Evolutionary conservation across 2,888 invertebrate genomes (phyloP), one percentile per base, ranked within the genome.

Genomic region (Synergus laeviventris): DNA sequence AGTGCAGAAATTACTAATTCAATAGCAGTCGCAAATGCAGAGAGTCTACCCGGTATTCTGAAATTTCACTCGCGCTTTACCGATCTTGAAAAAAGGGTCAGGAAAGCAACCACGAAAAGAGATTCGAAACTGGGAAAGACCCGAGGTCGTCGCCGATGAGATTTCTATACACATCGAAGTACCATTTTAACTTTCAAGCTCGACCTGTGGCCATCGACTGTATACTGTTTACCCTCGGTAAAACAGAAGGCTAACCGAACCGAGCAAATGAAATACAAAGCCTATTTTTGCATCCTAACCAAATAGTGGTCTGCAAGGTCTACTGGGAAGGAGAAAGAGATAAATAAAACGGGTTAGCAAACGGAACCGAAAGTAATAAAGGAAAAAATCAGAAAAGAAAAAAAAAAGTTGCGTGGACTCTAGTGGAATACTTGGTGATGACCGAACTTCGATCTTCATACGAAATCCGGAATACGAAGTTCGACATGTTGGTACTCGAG

Each of bases 241-340:
- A 86, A 82, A 83, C 79, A 73, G 76, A 80, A 82, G 81, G 79
- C 77, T 70, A 78, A 75, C 79, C 60, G 78, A 74, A 74, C 76
- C 74, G 79, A 83, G 83, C 79, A 87, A 89, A 87, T 87, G 87
- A 88, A 89, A 89, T 88, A 87, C 85, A 83, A 84, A 82, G 84
- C 83, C 86, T 87, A 88, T 88, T 87, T 85, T 83, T 80, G 81
- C 82, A 82, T 87, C 88, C 88, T 88, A 88, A 88, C 84, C 82
- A 89, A 89, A 89, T 85, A 88, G 81, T 83, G 83, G 83, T 74
- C 74, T 77, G 70, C 66, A 76, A 77, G 77, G 76, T 76, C 56
- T 31, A 39, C 56, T 36, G 49, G 36, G 56, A 77, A 56, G 54
- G 54, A 60, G 59, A 60, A 45, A 59, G 70, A 54, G 59, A 74